Evolutionary conservation across 2,888 invertebrate species (phyloP).

Genomic region (Leptinotarsa juncta): DNA sequence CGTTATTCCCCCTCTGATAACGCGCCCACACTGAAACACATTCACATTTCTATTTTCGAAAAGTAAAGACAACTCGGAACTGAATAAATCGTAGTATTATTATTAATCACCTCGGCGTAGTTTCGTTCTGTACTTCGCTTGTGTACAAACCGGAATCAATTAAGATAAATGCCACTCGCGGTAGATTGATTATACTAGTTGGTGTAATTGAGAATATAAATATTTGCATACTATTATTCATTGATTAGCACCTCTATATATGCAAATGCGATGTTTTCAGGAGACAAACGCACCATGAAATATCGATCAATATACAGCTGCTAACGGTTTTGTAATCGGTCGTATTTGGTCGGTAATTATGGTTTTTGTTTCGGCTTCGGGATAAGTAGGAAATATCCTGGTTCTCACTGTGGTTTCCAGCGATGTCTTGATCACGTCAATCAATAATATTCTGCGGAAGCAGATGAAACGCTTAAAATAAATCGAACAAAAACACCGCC

Average conservation of each 20-base stretch:
- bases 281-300: constrained; percentile 32
- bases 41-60: constrained; percentile 9
- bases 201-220: constrained; percentile 38
- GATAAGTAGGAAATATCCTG: constrained; percentile 9
- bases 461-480: too few species aligned
- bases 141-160: constrained; percentile 37
- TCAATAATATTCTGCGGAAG: too few species aligned
- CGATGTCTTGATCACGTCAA: neutral
- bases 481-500: too few species aligned
- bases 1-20: neutral
- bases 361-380: constrained; percentile 1
- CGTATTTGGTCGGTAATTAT: constrained; percentile 19
- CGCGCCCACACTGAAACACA: neutral
- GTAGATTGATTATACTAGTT: constrained; percentile 37
- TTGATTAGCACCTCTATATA: constrained; percentile 39
- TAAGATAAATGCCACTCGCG: constrained; percentile 33
- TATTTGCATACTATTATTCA: constrained; percentile 41
- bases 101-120: constrained; percentile 19
- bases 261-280: constrained; percentile 23
- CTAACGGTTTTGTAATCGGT: constrained; percentile 31
- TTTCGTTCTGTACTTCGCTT: constrained; percentile 23
- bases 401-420: neutral
- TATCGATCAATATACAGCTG: constrained; percentile 32
- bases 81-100: constrained; percentile 17
- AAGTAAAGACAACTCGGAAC: neutral